Base-by-base conservation (phyloP, 2,888 invertebrate species). In the Glyphotaelius pellucidus region DNA sequence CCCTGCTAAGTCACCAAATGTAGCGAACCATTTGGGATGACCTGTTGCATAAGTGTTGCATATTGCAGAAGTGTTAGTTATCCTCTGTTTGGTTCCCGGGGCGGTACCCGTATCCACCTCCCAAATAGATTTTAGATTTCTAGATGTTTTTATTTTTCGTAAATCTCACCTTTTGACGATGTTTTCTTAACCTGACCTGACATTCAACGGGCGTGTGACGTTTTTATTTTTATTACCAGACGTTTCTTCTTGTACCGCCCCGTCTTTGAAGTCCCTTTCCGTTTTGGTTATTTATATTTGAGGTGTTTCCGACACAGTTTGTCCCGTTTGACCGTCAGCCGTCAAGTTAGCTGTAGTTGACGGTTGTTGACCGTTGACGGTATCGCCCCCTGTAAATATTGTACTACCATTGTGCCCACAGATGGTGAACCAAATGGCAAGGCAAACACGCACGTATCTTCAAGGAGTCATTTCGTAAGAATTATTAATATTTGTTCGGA, bases 401-500 rank as follows among this genome's bases (percentile, higher is more conserved):
- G 86, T 86, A 86, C 86, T 42, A 86, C n/a, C 86, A 67, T 42
- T 47, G 42, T 86, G 30, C 42, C 47, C 35, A 86, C 47, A 86
- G 86, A 86, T 86, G 86, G 42, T 86, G 86, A 42, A 47, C 38
- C 86, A 47, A 86, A 86, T 86, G 47, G 86, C 47, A 42, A n/a
- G 30, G 86, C 14, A 86, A 86, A 86, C 86, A 86, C n/a, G 42
- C 86, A 47, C 67, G 7, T 67, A n/a, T 47, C 25, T 35, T 86
- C 86, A 86, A 86, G 47, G n/a, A 86, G 86, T 42, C 86, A 47
- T 86, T 30, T 42, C 38, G 42, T 42, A n/a, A n/a, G 42, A 42
- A 86, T 86, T 47, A 86, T 86, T 86, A 42, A 42, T 86, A 47
- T 86, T 86, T 86, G 86, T 86, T 86, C 86, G 30, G 86, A 86